A percentile compares a stretch with the other conserved stretches of the same genome.
Conservation (phyloP, 23 tunicate species). For the Halocynthia roretzi region DNA sequence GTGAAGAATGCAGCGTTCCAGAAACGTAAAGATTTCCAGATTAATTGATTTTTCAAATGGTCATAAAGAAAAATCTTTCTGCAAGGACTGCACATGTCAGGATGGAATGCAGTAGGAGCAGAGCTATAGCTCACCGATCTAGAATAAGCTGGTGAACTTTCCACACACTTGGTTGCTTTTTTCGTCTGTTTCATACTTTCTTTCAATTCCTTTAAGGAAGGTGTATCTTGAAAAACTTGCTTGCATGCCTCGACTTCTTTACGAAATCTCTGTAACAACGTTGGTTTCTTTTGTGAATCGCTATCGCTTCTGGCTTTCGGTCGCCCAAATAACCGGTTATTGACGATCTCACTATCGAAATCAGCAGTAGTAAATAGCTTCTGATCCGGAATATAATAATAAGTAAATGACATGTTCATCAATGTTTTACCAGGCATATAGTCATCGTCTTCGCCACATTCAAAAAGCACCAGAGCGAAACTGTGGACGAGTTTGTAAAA, state of each 20-base stretch:
- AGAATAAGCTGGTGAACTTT: conserved; percentile 4
- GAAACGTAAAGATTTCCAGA: conserved; percentile 85
- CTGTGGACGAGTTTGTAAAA: conserved; percentile 63
- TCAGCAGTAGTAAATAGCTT: conserved; percentile 4
- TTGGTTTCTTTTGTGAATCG: neutral
- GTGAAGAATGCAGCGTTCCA: conserved; percentile 93
- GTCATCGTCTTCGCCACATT: conserved; percentile 81
- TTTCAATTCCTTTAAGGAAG: conserved; percentile 14
- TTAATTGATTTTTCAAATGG: conserved; percentile 44
- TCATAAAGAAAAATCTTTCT: conserved; percentile 48
- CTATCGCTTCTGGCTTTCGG: conserved; percentile 2
- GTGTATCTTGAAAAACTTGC: conserved; percentile 32
- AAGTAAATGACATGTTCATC: conserved; percentile 90
- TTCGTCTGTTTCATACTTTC: neutral
- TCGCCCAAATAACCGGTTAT: neutral
- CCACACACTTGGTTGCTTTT: neutral
- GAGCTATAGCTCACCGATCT: conserved; percentile 13
- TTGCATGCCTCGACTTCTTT: conserved; percentile 31
- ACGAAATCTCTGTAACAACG: conserved; percentile 17
- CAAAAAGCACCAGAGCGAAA: conserved; percentile 84
- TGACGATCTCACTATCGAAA: neutral
- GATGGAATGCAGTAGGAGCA: conserved; percentile 2
- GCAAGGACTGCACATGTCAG: conserved; percentile 7
- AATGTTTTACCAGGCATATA: conserved; percentile 67
- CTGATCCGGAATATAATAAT: conserved; percentile 62